Percentiles rank a stretch among this genome's conserved stretches.
Conservation (phyloP, 1,140 invertebrate genomes). For the Diprion similis region DNA sequence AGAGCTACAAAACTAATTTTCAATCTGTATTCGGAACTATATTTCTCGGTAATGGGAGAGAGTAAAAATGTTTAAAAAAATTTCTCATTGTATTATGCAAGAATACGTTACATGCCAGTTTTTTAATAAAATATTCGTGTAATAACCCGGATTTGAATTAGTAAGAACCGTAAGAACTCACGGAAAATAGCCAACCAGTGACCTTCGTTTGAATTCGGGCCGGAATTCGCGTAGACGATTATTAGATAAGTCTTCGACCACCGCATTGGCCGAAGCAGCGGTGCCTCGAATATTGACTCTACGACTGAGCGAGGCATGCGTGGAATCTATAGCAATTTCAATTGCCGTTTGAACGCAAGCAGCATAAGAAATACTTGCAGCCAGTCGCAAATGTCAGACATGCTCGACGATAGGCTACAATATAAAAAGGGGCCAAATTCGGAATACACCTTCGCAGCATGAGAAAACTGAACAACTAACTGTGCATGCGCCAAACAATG, state of each 20-base stretch:
- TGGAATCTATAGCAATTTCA: constrained; percentile 36
- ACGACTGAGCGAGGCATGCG: constrained; percentile 18
- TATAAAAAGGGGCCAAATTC: not conserved
- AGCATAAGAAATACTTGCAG: constrained; percentile 19
- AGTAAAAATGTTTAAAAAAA: too few species aligned
- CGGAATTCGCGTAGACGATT: not conserved
- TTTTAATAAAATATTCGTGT: too few species aligned
- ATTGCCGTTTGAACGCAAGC: constrained; percentile 30
- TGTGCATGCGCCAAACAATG: too few species aligned
- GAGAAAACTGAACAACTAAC: too few species aligned
- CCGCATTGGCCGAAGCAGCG: not conserved
- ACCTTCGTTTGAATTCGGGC: not conserved
- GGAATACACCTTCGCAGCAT: too few species aligned
- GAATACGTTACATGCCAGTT: too few species aligned
- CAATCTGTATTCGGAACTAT: too few species aligned
- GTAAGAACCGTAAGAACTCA: too few species aligned
- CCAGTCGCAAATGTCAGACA: constrained; percentile 33
- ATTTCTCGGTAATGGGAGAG: too few species aligned
- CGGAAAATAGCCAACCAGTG: not conserved
- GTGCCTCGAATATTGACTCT: not conserved
- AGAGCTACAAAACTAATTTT: too few species aligned
- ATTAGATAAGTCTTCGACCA: not conserved
- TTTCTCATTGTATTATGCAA: too few species aligned
- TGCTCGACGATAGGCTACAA: constrained; percentile 11
- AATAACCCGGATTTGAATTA: too few species aligned